Conservation (phyloP, 2,113 vertebrate genomes). For the Sceloporus tristichus region DNA sequence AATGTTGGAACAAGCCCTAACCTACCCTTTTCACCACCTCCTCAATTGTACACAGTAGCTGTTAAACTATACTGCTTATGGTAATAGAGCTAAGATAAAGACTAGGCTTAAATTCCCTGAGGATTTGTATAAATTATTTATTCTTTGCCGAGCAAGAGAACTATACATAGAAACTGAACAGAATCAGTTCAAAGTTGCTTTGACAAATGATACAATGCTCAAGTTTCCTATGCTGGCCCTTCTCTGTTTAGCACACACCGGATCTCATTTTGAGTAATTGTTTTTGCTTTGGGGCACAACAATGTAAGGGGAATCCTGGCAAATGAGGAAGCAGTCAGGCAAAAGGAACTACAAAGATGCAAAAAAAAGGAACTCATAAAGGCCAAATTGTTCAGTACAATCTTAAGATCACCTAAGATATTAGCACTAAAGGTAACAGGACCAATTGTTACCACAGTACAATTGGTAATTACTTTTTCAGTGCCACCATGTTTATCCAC, state of each 20-base stretch:
- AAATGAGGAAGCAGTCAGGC: background rate
- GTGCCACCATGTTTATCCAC: background rate
- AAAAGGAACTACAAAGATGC: background rate
- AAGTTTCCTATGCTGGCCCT: background rate
- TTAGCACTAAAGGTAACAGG: background rate
- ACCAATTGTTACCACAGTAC: background rate
- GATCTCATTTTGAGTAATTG: background rate
- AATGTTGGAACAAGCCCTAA: background rate
- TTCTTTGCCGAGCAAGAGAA: background rate
- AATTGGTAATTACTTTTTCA: background rate
- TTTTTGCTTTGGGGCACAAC: background rate
- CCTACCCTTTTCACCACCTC: too few relatives aligned
- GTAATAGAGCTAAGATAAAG: constrained; percentile 52
- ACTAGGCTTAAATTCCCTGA: background rate
- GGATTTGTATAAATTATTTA: background rate
- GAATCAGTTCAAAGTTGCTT: background rate
- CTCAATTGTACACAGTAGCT: background rate
- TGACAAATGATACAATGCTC: background rate
- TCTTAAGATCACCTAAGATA: background rate
- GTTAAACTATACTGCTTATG: background rate
- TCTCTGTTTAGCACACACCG: background rate
- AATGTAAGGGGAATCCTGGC: background rate
- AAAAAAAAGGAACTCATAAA: background rate
- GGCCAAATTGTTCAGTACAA: background rate
- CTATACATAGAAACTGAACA: background rate